These are phyloP conservation scores for Tenualosa ilisha DNA, from an alignment of 2,797 vertebrate genomes.

Conservation along the genomic window DNA sequence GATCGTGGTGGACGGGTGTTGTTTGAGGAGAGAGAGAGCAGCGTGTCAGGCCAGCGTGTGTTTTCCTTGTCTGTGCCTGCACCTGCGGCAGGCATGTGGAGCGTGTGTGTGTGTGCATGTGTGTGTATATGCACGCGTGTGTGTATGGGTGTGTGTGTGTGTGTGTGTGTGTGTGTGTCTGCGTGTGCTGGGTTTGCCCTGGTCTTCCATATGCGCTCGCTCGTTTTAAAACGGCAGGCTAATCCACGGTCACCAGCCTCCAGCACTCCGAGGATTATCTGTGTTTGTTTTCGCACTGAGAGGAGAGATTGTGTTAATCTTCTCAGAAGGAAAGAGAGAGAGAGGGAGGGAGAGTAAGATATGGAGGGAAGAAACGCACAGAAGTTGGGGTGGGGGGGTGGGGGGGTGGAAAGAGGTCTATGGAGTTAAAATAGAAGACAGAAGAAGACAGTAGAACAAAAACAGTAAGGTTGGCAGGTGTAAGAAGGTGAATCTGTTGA, in stretches of 20 bases:
- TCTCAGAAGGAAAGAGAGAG: conserved; percentile 58
- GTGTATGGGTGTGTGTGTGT: conserved; percentile 53
- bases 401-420: background rate
- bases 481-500: conserved; percentile 48
- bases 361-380: conserved; percentile 37
- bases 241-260: conserved; percentile 75
- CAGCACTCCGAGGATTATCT: conserved; percentile 73
- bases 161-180: conserved; percentile 51
- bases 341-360: conserved; percentile 30
- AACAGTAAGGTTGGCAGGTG: background rate
- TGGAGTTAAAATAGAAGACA: conserved; percentile 40
- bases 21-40: background rate
- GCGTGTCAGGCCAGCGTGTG: background rate
- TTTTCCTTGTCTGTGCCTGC: background rate
- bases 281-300: conserved; percentile 76
- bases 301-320: conserved; percentile 77
- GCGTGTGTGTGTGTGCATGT: conserved; percentile 21
- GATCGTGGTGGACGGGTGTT: background rate
- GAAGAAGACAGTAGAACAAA: conserved; percentile 39
- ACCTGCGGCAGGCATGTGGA: background rate
- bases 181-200: conserved; percentile 54
- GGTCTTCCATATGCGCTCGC: conserved; percentile 72
- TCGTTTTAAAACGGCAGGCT: conserved; percentile 72
- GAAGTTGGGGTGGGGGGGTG: background rate
- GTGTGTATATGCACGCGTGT: conserved; percentile 54